Percentiles rank a stretch among this genome's conserved stretches.
These are phyloP conservation scores for Mesorhabditis spiculigera DNA, from an alignment of 2,888 invertebrate species.

Conservation along the genomic window DNA sequence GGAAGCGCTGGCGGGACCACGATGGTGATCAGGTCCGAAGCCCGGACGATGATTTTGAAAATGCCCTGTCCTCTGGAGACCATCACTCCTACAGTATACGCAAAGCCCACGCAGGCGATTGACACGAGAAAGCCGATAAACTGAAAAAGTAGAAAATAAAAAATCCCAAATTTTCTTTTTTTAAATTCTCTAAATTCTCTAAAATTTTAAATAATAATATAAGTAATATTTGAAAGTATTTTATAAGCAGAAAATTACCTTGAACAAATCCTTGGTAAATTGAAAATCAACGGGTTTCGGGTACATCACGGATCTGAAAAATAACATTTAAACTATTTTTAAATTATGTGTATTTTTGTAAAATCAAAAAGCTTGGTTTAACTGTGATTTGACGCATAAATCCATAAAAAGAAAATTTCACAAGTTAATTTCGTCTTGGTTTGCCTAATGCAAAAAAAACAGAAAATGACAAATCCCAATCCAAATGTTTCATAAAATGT, in stretches of 20 bases:
- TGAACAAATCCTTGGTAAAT: slow-evolving; percentile 66
- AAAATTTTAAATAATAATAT: no score
- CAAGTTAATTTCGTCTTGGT: no score
- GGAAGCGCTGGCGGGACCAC: slow-evolving; percentile 88
- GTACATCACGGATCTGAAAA: slow-evolving; percentile 64
- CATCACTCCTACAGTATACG: slow-evolving; percentile 82
- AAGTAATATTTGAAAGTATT: not conserved
- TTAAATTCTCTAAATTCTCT: no score
- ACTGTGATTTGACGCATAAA: no score
- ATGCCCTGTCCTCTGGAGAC: slow-evolving; percentile 60
- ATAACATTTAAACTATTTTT: slow-evolving; percentile 24
- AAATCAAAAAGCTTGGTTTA: no score
- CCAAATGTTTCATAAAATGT: no score
- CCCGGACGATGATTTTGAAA: slow-evolving; percentile 70
- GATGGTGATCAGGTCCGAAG: slow-evolving; percentile 85
- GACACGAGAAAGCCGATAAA: slow-evolving; percentile 25
- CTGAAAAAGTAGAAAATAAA: slow-evolving; percentile 14
- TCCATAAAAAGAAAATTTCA: no score
- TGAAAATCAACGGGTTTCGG: slow-evolving; percentile 68
- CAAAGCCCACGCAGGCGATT: slow-evolving; percentile 28
- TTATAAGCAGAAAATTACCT: slow-evolving; percentile 18
- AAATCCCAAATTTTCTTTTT: not conserved
- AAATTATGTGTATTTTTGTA: no score
- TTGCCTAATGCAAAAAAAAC: no score
- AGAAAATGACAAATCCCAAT: no score